Conservation (phyloP, 2,113 vertebrate species). For the Siniperca knerii region DNA sequence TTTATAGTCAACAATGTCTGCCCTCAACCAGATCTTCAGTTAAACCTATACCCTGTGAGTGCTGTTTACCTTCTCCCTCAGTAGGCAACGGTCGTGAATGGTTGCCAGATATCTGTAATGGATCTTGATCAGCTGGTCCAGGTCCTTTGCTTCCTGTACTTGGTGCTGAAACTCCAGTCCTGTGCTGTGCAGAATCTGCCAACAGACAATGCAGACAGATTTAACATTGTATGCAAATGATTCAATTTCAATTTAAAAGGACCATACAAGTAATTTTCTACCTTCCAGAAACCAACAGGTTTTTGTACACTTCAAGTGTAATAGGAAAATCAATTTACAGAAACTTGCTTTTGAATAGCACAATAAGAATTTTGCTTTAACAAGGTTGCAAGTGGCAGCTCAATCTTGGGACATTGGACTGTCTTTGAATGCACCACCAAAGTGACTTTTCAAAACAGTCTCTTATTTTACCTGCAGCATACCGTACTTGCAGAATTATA, state of each 20-base stretch:
- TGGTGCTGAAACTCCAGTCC: conserved; percentile 98
- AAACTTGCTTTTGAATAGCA: neutral
- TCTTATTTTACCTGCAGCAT: neutral
- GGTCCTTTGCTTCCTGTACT: conserved; percentile 97
- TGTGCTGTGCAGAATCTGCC: conserved; percentile 97
- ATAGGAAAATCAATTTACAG: no score
- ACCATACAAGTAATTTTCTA: no score
- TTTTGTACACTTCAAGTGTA: no score
- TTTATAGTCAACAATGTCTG: neutral
- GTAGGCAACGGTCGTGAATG: conserved; percentile 95
- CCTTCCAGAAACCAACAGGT: no score
- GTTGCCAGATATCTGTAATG: conserved; percentile 97
- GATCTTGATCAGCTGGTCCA: conserved; percentile 98
- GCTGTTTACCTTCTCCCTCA: conserved; percentile 93
- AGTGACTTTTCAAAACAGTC: neutral
- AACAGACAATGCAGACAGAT: neutral
- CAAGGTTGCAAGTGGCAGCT: no score
- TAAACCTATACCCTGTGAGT: neutral
- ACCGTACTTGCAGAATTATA: neutral
- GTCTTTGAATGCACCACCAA: neutral
- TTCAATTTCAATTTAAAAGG: neutral
- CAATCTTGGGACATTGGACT: neutral
- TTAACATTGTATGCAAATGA: neutral
- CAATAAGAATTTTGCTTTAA: neutral
- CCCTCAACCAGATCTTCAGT: neutral